Evolutionary conservation across 2,888 invertebrate genomes (phyloP).

Genomic region (Trachelus stipa): DNA sequence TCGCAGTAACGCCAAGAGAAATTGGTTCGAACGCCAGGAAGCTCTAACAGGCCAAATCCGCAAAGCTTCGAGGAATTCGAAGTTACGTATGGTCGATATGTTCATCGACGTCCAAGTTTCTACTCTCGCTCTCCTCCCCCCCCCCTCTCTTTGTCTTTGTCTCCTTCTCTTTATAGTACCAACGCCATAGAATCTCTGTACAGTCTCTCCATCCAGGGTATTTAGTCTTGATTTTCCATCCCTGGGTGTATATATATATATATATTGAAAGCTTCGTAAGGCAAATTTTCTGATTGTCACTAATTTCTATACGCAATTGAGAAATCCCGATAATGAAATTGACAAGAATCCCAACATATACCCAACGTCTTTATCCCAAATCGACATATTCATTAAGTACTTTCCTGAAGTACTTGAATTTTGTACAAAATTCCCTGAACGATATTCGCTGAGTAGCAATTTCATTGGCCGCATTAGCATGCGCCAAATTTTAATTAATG

Average conservation of each 20-base stretch:
- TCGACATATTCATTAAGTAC: background rate
- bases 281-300: background rate
- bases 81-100: conserved; percentile 9
- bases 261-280: background rate
- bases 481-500: conserved; percentile 57
- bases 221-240: conserved; percentile 18
- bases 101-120: conserved; percentile 10
- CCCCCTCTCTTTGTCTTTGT: background rate
- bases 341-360: background rate
- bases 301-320: background rate
- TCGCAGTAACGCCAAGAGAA: conserved; percentile 2
- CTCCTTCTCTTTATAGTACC: background rate
- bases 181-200: background rate
- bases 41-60: conserved; percentile 9
- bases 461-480: conserved; percentile 44
- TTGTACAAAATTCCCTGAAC: background rate
- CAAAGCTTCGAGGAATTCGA: conserved; percentile 6
- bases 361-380: background rate
- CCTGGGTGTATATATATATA: no score
- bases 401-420: background rate
- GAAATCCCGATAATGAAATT: background rate
- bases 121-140: conserved; percentile 3
- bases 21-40: conserved; percentile 1
- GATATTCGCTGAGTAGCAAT: background rate
- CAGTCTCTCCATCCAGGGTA: background rate